A percentile compares a stretch with the other conserved stretches of the same genome.
Evolutionary conservation across 2,888 invertebrate species (phyloP).

Genomic region (Scrobipalpa costella): DNA sequence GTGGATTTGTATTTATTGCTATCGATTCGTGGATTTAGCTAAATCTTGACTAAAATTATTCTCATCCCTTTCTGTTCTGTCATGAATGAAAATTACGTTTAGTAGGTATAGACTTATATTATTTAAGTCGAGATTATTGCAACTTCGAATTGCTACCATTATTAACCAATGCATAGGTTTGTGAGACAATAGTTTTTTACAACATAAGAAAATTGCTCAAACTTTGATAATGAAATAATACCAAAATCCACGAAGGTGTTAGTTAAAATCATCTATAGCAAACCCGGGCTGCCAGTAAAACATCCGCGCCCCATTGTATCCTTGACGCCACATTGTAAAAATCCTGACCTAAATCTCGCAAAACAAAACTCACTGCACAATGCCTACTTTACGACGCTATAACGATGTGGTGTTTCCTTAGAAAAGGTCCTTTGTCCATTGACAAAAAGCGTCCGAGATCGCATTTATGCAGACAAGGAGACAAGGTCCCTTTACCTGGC

Average conservation of each 20-base stretch:
- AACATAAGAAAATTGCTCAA: too few relatives aligned
- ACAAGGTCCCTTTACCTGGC: slow-evolving; percentile 73
- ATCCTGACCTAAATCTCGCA: slow-evolving; percentile 77
- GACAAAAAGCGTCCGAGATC: slow-evolving; percentile 76
- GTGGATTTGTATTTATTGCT: too few relatives aligned
- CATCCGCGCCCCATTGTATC: slow-evolving; percentile 61
- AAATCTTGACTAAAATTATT: too few relatives aligned
- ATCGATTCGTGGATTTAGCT: too few relatives aligned
- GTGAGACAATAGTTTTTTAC: too few relatives aligned
- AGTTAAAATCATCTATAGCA: neutral
- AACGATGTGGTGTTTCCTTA: slow-evolving; percentile 80
- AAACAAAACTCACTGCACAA: slow-evolving; percentile 77
- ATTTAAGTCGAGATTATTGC: too few relatives aligned
- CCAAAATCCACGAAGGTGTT: neutral
- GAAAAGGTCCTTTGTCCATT: slow-evolving; percentile 78
- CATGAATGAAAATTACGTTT: too few relatives aligned
- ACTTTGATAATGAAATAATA: too few relatives aligned
- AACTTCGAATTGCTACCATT: too few relatives aligned
- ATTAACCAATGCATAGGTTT: too few relatives aligned
- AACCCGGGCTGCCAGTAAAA: slow-evolving; percentile 57
- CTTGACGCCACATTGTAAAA: slow-evolving; percentile 76
- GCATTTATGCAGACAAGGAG: slow-evolving; percentile 73
- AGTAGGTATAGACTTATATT: too few relatives aligned
- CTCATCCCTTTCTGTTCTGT: too few relatives aligned
- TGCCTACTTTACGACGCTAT: slow-evolving; percentile 77